Evolutionary conservation across 2,888 invertebrate species (phyloP).

Genomic region (Hyalella azteca): DNA sequence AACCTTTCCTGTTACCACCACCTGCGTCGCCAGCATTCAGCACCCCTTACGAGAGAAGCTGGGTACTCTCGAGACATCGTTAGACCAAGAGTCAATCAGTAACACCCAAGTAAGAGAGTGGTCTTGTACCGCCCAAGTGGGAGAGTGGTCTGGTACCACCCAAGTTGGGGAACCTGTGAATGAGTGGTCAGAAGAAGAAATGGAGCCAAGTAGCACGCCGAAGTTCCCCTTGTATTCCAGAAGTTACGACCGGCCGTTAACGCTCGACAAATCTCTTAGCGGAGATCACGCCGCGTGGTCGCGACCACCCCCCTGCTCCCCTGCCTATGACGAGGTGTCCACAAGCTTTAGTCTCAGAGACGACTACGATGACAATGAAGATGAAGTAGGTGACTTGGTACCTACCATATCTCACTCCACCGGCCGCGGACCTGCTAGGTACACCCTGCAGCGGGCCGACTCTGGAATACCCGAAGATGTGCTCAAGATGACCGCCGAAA

Average conservation of each 20-base stretch:
- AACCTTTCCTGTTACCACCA: constrained; percentile 9
- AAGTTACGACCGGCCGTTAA: not conserved
- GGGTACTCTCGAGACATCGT: not conserved
- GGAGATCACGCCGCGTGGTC: not conserved
- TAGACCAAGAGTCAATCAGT: too few relatives aligned
- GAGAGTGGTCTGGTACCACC: not conserved
- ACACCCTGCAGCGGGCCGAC: constrained; percentile 3
- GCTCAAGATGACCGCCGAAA: not conserved
- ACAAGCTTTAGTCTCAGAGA: constrained; percentile 4
- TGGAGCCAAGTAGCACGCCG: not conserved
- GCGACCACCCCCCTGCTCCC: not conserved
- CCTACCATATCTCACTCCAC: not conserved
- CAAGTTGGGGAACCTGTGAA: not conserved
- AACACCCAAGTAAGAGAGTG: not conserved
- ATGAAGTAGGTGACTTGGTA: constrained; percentile 17
- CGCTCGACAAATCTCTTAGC: not conserved
- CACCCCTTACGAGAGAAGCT: not conserved
- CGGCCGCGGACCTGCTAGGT: not conserved
- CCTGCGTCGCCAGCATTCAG: not conserved
- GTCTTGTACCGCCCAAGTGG: not conserved
- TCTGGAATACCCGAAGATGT: constrained; percentile 19
- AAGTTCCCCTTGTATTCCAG: constrained; percentile 12
- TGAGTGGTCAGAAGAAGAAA: not conserved
- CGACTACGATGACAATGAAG: constrained; percentile 10
- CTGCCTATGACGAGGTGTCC: constrained; percentile 19